Conservation (phyloP, 2,888 invertebrate species). For the Caenorhabditis doughertyi region DNA sequence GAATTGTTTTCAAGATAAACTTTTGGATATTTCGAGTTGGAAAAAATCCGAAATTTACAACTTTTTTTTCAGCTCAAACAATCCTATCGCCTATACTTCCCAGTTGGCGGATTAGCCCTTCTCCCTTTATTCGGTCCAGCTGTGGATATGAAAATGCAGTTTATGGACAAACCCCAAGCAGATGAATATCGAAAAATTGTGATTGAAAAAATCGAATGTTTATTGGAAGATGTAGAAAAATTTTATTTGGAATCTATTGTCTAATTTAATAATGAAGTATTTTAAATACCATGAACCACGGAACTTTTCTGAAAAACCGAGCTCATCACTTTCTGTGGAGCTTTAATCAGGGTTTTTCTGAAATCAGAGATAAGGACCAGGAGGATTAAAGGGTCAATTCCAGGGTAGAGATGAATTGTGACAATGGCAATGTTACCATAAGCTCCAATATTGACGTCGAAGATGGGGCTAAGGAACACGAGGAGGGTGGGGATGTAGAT, state of each 20-base stretch:
- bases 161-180: not conserved
- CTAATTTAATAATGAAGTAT: not conserved
- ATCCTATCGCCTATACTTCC: constrained; percentile 38
- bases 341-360: not conserved
- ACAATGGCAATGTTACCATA: constrained; percentile 38
- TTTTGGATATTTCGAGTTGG: too few species aligned
- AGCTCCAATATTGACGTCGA: constrained; percentile 15
- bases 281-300: too few species aligned
- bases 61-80: constrained; percentile 46
- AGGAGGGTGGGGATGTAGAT: constrained; percentile 50
- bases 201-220: constrained; percentile 24
- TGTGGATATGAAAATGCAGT: constrained; percentile 24
- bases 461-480: constrained; percentile 40
- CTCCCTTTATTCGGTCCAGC: constrained; percentile 39
- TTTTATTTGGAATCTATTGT: constrained; percentile 12
- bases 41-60: too few species aligned
- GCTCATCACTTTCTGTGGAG: not conserved
- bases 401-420: constrained; percentile 36
- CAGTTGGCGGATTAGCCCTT: constrained; percentile 35
- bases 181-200: constrained; percentile 2
- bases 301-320: not conserved
- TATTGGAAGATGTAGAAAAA: constrained; percentile 43
- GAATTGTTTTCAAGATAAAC: too few species aligned
- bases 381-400: constrained; percentile 38
- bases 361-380: constrained; percentile 36